Conservation (phyloP, 23 tunicate genomes). For the Halocynthia aurantium region DNA sequence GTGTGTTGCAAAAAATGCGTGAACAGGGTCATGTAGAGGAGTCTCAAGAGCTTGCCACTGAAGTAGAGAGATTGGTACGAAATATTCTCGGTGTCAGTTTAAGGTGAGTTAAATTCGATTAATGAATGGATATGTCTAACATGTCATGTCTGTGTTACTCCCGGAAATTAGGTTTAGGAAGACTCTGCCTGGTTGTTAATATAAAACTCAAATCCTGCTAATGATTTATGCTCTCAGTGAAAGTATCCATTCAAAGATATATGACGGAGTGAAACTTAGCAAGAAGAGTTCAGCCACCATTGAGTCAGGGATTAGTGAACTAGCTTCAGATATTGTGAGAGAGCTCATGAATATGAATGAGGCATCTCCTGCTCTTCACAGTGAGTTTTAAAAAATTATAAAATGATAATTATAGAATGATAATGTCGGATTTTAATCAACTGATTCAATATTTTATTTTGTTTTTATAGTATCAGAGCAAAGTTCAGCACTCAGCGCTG, state of each 20-base stretch:
- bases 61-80: constrained; percentile 14
- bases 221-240: no score
- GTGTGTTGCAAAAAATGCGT: constrained; percentile 19
- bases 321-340: constrained; percentile 5
- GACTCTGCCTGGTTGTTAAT: no score
- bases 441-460: no score
- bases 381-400: neutral
- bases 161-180: no score
- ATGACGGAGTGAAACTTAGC: no score
- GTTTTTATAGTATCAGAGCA: neutral
- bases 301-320: neutral
- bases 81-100: constrained; percentile 12
- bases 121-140: no score
- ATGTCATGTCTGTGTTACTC: no score
- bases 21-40: neutral
- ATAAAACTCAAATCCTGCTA: no score
- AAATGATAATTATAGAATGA: no score
- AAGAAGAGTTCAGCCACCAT: neutral
- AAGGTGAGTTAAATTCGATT: constrained; percentile 7
- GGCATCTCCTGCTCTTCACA: neutral
- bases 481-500: constrained; percentile 13
- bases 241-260: no score
- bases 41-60: neutral
- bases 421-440: no score
- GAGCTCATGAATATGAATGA: neutral